Evolutionary conservation across 2,797 vertebrate species (phyloP), one percentile per base, ranked within the genome.

Genomic region (Ispidina picta): DNA sequence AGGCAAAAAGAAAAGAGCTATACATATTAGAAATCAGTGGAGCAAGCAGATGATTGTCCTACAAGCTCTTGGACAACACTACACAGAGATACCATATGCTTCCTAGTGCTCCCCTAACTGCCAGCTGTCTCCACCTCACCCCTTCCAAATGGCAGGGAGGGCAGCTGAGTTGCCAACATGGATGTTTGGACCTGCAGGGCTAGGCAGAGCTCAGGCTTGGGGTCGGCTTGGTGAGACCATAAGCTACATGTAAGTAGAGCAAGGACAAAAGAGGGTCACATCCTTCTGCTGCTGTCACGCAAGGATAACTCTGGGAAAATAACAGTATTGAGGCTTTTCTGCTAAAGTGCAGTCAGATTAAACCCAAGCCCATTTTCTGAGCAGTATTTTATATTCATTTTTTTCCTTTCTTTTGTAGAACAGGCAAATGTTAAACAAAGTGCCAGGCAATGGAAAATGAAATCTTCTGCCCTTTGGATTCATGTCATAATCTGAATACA

Each of bases 91-190:
- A 86, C 93, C 95, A 95, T 95, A 95, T 94, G 91, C 89, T 95
- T 94, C 91, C 81, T 94, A 89, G 89, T 80, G 88, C 86, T 96
- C 70, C 85, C 87, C 85, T 95, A 95, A 95, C 93, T 86, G 94
- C 91, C 94, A 95, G 92, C 94, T 96, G 92, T 88, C 94, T 92
- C 94, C 81, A 84, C 69, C 81, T 88, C 83, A 12, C 52, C 88
- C 83, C 60, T 91, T 96, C 94, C 95, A 95, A 96, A 93, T 93
- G 88, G 89, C 92, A 91, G 91, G 91, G 69, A 10, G 35, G 88
- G 81, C 92, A 87, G 86, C 64, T 0, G 22, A 90, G 48, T 49
- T 95, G 92, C 93, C 94, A 96, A 86, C 93, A 92, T 14, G 56
- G 77, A 82, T 92, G 83, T 82, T 95, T 94, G 92, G 91, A 92